These are phyloP conservation scores for Lithobates pipiens DNA, from an alignment of 2,797 vertebrate species.

Conservation along the genomic window DNA sequence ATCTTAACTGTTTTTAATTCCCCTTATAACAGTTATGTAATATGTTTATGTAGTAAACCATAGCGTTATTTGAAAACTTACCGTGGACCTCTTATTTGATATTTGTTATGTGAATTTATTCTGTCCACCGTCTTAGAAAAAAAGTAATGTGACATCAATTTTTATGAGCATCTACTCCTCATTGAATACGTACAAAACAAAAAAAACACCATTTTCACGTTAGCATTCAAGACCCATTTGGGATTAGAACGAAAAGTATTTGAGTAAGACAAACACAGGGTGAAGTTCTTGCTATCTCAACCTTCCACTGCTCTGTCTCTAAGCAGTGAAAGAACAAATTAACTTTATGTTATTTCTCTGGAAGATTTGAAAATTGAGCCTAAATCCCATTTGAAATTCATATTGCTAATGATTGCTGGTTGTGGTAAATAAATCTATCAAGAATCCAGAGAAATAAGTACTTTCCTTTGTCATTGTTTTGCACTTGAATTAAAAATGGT, in stretches of 20 bases:
- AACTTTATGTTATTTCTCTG: slow-evolving; percentile 55
- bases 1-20: no score
- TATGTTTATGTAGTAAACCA: no score
- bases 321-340: slow-evolving; percentile 25
- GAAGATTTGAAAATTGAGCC: slow-evolving; percentile 7
- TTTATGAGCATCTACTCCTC: slow-evolving; percentile 12
- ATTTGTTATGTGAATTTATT: background rate
- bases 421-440: background rate
- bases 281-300: slow-evolving; percentile 48
- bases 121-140: background rate
- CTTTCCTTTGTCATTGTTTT: slow-evolving; percentile 47
- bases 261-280: slow-evolving; percentile 27
- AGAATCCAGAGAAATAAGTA: slow-evolving; percentile 56
- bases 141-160: slow-evolving; percentile 42
- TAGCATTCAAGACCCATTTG: slow-evolving; percentile 17
- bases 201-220: slow-evolving; percentile 31
- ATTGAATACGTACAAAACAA: slow-evolving; percentile 23
- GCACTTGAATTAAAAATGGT: slow-evolving; percentile 20
- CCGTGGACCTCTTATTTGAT: background rate
- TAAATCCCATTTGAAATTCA: background rate
- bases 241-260: slow-evolving; percentile 7
- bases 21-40: no score
- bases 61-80: background rate
- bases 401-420: background rate
- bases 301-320: slow-evolving; percentile 25